phyloP scores from a whole-genome alignment of 2,113 vertebrate genomes.

The Cynocephalus volans region DNA sequence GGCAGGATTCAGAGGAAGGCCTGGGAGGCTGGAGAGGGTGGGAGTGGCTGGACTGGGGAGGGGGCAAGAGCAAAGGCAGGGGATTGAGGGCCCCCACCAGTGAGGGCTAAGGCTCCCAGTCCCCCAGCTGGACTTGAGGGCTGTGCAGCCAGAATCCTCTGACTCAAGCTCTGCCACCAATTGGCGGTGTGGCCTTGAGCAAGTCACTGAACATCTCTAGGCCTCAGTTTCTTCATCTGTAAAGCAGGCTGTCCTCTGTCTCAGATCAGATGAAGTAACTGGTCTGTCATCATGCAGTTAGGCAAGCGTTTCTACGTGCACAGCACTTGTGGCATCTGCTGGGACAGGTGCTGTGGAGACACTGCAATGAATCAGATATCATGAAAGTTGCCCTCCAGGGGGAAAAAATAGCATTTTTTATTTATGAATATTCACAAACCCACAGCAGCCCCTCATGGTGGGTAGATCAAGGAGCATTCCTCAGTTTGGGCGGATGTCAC shows the following conservation, averaged over 20 bases:
- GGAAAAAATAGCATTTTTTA: neutral
- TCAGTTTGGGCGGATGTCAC: neutral
- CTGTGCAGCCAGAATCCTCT: neutral
- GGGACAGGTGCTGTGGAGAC: neutral
- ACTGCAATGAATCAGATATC: fast-evolving
- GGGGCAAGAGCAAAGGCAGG: neutral
- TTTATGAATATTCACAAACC: neutral
- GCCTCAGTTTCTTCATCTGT: neutral
- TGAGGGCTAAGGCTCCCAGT: neutral
- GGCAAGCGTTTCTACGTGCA: neutral
- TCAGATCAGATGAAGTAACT: neutral
- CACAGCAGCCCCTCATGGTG: fast-evolving
- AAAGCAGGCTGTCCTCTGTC: neutral
- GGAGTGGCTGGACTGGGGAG: neutral
- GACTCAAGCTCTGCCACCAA: neutral
- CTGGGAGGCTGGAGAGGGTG: neutral
- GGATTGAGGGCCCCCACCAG: neutral
- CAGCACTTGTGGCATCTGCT: fast-evolving
- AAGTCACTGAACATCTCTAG: neutral
- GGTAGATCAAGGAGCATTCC: neutral
- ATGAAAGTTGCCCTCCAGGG: neutral
- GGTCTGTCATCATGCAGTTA: neutral
- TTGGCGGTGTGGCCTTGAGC: neutral
- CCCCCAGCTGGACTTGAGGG: neutral
- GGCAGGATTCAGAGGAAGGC: neutral